Evolutionary conservation across 2,888 invertebrate genomes (phyloP), one percentile per base, ranked within the genome.

Genomic region (Apamea monoglypha): DNA sequence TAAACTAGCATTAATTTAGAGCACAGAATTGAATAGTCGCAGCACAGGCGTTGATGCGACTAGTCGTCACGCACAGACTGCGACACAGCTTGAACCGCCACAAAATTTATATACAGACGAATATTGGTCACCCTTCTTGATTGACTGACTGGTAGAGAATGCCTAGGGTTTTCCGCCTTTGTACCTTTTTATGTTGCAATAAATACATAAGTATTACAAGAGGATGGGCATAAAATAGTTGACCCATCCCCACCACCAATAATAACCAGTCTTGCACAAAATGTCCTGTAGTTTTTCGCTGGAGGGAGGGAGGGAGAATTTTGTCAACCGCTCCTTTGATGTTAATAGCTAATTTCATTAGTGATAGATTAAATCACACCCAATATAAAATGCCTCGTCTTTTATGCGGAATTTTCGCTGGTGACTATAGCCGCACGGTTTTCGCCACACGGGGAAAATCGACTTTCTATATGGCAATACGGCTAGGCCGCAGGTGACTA

Each of bases 11-110:
- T 10, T 53, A n/a, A 53, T 29, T 12, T 25, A 40, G 12, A 47
- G 10, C 14, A 99, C 99, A 36, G 18, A 61, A 21, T 59, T 44
- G 18, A 32, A 29, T 63, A 0, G 97, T 79, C 78, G 97, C 95
- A 14, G 97, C 92, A 74, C 98, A 97, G 84, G 98, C 97, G 69
- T 98, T 98, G 89, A 99, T 99, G 0, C 96, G 98, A 71, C 97
- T 99, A 68, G 98, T 99, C 64, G 99, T 99, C 5, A 98, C 98
- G 74, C 99, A 99, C 95, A 97, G 99, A 63, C 98, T 98, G 10
- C 97, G 99, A 5, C 4, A 5, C 98, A 99, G 93, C 96, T 99
- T 47, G 99, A 99, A 93, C 98, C 99, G 3, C 97, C 98, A 8
- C 98, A 72, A 25, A 18, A 50, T 21, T 40, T 36, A n/a, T n/a